These are phyloP conservation scores for Trichogramma dendrolimi DNA, from an alignment of 2,888 invertebrate genomes.

Conservation along the genomic window DNA sequence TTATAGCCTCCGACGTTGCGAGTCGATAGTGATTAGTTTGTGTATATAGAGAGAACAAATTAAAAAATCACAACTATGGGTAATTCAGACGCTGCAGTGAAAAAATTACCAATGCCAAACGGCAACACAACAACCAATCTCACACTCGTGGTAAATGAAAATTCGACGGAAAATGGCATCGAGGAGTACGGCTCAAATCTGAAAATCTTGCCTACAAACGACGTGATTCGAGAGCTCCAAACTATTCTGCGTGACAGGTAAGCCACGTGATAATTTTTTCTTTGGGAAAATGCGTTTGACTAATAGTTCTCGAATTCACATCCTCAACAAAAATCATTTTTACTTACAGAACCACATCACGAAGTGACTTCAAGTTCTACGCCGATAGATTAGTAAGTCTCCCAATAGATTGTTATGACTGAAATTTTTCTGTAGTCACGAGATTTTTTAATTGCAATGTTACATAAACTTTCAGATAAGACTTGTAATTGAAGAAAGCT, in stretches of 20 bases:
- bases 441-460: neutral
- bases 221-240: slow-evolving; percentile 78
- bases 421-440: slow-evolving; percentile 1
- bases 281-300: neutral
- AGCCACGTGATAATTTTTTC: slow-evolving; percentile 38
- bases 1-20: too few relatives aligned
- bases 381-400: slow-evolving; percentile 80
- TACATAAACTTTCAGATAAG: slow-evolving; percentile 62
- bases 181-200: slow-evolving; percentile 67
- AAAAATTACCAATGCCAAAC: slow-evolving; percentile 33
- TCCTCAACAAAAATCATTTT: neutral
- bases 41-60: too few relatives aligned
- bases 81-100: slow-evolving; percentile 35
- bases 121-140: slow-evolving; percentile 50
- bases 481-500: slow-evolving; percentile 94
- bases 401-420: neutral
- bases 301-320: slow-evolving; percentile 15
- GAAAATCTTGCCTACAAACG: slow-evolving; percentile 68
- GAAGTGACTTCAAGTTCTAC: slow-evolving; percentile 97
- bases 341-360: slow-evolving; percentile 73
- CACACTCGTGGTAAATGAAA: slow-evolving; percentile 41
- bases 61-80: slow-evolving; percentile 33
- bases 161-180: slow-evolving; percentile 48
- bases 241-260: slow-evolving; percentile 85
- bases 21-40: too few relatives aligned